Evolutionary conservation across 2,888 invertebrate species (phyloP), one percentile per base, ranked within the genome.

Genomic region (Branchellion lobata): DNA sequence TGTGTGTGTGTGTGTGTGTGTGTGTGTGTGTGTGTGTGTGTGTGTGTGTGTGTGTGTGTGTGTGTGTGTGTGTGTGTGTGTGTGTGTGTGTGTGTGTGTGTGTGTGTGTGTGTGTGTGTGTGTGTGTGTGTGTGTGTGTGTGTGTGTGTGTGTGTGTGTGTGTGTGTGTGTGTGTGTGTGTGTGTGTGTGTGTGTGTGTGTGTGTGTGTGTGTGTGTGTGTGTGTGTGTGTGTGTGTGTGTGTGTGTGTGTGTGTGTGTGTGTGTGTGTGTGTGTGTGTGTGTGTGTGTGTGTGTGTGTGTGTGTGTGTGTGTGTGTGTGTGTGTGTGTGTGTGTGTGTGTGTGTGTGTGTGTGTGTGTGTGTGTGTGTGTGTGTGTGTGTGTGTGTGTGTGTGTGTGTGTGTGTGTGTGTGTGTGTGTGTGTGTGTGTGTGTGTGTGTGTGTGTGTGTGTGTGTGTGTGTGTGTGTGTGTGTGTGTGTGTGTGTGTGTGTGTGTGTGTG

Each of bases 11-110:
- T 34, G 34, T 69, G 71, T 34, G 34, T 69, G 71, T 69, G 34
- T 69, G 71, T 69, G 34, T 69, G 34, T 69, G 34, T 69, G 71
- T 69, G 34, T 33, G 71, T 69, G 34, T 69, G 31, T 69, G 34
- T 33, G 71, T 69, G 34, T 33, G 31, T 69, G 34, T 69, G 34
- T 69, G 34, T 34, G 31, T 69, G 34, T 69, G 33, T 33, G 71
- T 57, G 71, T 33, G 34, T 33, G 71, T 34, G 34, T 69, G 34
- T 69, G 34, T 69, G 31, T 33, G 34, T 69, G 61, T 57, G n/a
- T 57, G 61, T 57, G 61, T 57, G 61, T 57, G 61, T 57, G 61
- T 57, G 61, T 57, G 61, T 57, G 61, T 57, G 61, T 57, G 61
- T 57, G 61, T 57, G 61, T 57, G 61, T 57, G 61, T 57, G 61